phyloP scores from a whole-genome alignment of 1,140 invertebrate species.

The Oreohelix idahoensis region DNA sequence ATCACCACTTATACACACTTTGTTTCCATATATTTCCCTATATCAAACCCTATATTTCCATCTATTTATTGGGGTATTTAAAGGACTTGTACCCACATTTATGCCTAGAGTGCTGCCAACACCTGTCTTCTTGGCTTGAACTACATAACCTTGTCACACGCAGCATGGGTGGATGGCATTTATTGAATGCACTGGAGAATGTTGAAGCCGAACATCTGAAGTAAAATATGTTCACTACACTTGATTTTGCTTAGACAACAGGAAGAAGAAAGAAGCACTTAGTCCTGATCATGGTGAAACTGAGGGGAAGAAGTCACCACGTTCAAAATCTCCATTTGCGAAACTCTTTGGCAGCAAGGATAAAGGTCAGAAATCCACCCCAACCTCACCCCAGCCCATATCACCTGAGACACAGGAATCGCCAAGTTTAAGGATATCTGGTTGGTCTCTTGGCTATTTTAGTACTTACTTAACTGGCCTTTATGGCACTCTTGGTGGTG shows the following conservation, averaged over 20 bases:
- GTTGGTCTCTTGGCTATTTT: slow-evolving; percentile 24
- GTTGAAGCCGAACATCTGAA: neutral
- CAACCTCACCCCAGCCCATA: neutral
- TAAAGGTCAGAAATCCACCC: neutral
- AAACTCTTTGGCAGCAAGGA: slow-evolving; percentile 61
- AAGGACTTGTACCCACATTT: neutral
- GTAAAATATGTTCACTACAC: neutral
- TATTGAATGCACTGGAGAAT: neutral
- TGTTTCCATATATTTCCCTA: neutral
- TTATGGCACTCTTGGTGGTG: neutral
- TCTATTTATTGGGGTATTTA: neutral
- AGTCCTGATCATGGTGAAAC: slow-evolving; percentile 19
- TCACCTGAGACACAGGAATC: slow-evolving; percentile 7
- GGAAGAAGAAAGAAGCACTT: slow-evolving; percentile 16
- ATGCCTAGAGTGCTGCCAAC: neutral
- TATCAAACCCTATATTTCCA: neutral
- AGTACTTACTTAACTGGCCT: neutral
- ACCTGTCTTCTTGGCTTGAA: slow-evolving; percentile 9
- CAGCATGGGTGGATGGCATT: slow-evolving; percentile 21
- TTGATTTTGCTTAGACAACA: slow-evolving; percentile 35
- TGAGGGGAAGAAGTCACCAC: slow-evolving; percentile 55
- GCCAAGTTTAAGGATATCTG: slow-evolving; percentile 13
- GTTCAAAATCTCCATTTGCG: slow-evolving; percentile 64
- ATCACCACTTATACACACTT: neutral
- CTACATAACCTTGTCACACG: slow-evolving; percentile 1